Evolutionary conservation across 2,888 invertebrate genomes (phyloP), one percentile per base, ranked within the genome.

Genomic region (Mimachlamys varia): DNA sequence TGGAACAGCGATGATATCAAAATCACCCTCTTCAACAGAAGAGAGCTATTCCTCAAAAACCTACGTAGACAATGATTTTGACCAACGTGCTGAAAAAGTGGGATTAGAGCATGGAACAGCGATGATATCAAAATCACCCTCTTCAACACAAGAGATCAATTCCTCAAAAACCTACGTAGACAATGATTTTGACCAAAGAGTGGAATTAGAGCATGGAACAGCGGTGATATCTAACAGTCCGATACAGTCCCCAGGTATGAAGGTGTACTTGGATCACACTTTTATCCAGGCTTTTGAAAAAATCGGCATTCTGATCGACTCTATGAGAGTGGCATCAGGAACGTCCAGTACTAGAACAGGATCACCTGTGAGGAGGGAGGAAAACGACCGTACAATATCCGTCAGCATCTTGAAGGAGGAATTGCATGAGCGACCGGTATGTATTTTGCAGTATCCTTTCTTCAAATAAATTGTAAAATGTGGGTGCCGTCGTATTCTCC

Each of bases 11-110:
- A 55, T 53, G 53, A 53, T 53, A 2, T 53, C 53, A 37, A 87
- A 87, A 10, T 22, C 89, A 5, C 55, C 89, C 4, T 38, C 58
- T 15, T 37, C 27, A 27, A n/a, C n/a, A 44, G 3, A 3, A 44
- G 44, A 5, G 44, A 44, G 44, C 7, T 44, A 5, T 44, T 7
- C 44, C 44, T 87, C n/a, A 19, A 91, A 90, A 49, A 88, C 87
- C 2, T 92, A 92, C n/a, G 58, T 76, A 55, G 92, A 92, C 49
- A 92, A 92, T 58, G 38, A 89, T 22, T 33, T 88, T 0, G 91
- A 92, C n/a, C 88, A 90, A 38, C 44, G 88, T 4, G 49, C 89
- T n/a, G 89, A 87, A 22, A 88, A 91, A 44, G 92, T 90, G 49
- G 92, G 92, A 22, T 22, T 87, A 44, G 91, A 91, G 10, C 55